Evolutionary conservation across 2,113 vertebrate species (phyloP).

Genomic region (Rhabdomys dilectus): DNA sequence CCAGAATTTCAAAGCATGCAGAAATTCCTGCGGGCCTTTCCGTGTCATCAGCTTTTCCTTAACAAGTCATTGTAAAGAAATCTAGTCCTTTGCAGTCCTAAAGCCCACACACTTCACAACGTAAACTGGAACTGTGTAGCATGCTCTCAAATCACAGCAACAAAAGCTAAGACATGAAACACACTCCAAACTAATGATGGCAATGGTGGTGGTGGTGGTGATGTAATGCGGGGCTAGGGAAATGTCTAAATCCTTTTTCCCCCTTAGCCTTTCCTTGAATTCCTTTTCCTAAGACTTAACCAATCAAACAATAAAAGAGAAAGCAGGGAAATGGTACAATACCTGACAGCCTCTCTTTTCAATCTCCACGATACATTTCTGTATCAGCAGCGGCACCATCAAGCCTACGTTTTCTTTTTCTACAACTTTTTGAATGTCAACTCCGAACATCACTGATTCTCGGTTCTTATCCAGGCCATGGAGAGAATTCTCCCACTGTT

Average conservation of each 20-base stretch:
- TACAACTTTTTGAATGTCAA: slow-evolving; percentile 95
- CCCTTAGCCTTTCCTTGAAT: slow-evolving; percentile 48
- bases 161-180: background rate
- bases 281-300: slow-evolving; percentile 34
- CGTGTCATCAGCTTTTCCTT: slow-evolving; percentile 12
- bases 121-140: background rate
- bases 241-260: slow-evolving; percentile 3
- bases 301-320: background rate
- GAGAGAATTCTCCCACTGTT: slow-evolving; percentile 97
- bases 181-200: background rate
- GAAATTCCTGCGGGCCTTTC: slow-evolving; percentile 11
- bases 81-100: background rate
- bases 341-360: slow-evolving; percentile 99
- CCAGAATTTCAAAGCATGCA: slow-evolving; percentile 20
- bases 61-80: background rate
- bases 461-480: slow-evolving; percentile 88
- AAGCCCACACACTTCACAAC: background rate
- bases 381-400: slow-evolving; percentile 95
- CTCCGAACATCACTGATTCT: slow-evolving; percentile 94
- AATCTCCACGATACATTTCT: slow-evolving; percentile 97
- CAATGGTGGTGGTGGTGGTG: background rate
- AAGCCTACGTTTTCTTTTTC: slow-evolving; percentile 94
- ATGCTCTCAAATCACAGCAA: background rate
- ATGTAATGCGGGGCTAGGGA: background rate
- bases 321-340: slow-evolving; percentile 71